Evolutionary conservation across 2,888 invertebrate genomes (phyloP), one percentile per base, ranked within the genome.

Genomic region (Choreutis nemorana): DNA sequence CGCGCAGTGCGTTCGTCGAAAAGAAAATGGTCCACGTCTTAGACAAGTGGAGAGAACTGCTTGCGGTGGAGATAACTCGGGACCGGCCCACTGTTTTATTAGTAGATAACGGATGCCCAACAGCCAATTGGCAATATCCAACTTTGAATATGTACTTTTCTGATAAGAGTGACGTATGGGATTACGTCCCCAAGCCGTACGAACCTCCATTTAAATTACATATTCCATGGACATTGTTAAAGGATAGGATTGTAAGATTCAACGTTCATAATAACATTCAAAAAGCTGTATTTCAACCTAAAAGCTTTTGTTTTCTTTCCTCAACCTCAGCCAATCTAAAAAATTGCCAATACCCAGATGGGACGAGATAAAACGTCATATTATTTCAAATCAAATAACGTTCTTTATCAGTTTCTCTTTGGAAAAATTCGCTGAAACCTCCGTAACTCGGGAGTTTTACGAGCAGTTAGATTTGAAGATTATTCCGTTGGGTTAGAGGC

Each of bases 381-480:
- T n/a, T n/a, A n/a, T n/a, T n/a, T n/a, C n/a, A n/a, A n/a, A n/a
- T n/a, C n/a, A n/a, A n/a, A n/a, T n/a, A n/a, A n/a, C n/a, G n/a
- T n/a, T n/a, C n/a, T n/a, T n/a, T n/a, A n/a, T n/a, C n/a, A n/a
- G n/a, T n/a, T n/a, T n/a, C n/a, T n/a, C n/a, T n/a, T n/a, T n/a
- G n/a, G n/a, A n/a, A n/a, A n/a, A n/a, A n/a, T n/a, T n/a, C n/a
- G n/a, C n/a, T n/a, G n/a, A n/a, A n/a, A n/a, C n/a, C n/a, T n/a
- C n/a, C n/a, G n/a, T n/a, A n/a, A n/a, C n/a, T n/a, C n/a, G n/a
- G n/a, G n/a, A 25, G 53, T 49, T 63, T 70, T 71, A 70, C 55
- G 53, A 55, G 53, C 62, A 64, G 66, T 68, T 60, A 58, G 57
- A 63, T 65, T 60, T 50, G 50, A 50, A 64, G 68, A 67, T 68